Evolutionary conservation across 2,797 vertebrate genomes (phyloP).

Genomic region (Falco peregrinus): DNA sequence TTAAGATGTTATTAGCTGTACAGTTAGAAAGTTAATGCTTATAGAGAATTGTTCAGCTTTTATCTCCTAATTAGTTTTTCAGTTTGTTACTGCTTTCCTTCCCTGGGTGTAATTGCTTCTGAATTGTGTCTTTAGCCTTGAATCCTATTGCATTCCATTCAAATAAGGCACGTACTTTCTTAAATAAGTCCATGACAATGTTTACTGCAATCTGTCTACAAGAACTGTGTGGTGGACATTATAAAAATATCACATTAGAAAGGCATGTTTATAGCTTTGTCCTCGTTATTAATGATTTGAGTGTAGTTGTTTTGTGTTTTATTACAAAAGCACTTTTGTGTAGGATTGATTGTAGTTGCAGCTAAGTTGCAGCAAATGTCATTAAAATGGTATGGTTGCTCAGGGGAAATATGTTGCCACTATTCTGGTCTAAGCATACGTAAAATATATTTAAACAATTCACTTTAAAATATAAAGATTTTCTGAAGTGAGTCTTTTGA

Average conservation of each 20-base stretch:
- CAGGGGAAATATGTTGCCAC: neutral
- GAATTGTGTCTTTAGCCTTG: neutral
- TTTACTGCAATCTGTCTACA: neutral
- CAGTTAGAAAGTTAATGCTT: neutral
- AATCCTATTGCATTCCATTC: neutral
- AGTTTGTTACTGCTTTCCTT: neutral
- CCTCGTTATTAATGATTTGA: neutral
- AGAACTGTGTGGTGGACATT: neutral
- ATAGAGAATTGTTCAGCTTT: neutral
- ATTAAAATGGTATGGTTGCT: neutral
- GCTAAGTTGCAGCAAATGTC: neutral
- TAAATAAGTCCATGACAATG: neutral
- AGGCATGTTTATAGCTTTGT: neutral
- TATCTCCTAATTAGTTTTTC: neutral
- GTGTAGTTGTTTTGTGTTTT: neutral
- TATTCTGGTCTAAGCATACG: neutral
- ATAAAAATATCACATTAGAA: neutral
- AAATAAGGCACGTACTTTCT: neutral
- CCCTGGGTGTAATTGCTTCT: neutral
- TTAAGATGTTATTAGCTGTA: neutral
- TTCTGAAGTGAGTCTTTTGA: neutral
- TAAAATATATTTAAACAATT: neutral
- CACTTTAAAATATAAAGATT: neutral
- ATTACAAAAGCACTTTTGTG: neutral
- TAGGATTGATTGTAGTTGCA: neutral